phyloP scores from a whole-genome alignment of 2,113 vertebrate species.

The Eclectus roratus region DNA sequence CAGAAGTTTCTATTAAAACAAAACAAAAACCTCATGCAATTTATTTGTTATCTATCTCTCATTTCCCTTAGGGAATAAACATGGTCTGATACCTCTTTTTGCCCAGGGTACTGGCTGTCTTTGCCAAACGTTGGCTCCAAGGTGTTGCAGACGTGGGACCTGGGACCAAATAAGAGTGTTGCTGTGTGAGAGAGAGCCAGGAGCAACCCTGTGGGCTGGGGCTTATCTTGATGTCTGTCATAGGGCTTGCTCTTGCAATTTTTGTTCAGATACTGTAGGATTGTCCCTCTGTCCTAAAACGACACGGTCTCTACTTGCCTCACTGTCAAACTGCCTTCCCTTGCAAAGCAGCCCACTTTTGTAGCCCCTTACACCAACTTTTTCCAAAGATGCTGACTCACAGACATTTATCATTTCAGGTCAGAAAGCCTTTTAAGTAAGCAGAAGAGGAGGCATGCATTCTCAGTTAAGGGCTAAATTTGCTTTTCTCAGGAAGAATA shows the following conservation, averaged over 20 bases:
- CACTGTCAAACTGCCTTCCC: neutral
- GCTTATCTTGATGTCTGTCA: neutral
- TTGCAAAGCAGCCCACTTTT: neutral
- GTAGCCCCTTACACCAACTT: neutral
- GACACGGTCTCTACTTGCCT: neutral
- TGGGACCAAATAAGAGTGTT: rapidly evolving
- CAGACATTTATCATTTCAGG: neutral
- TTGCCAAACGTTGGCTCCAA: neutral
- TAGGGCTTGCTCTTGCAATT: neutral
- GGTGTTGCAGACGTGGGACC: rapidly evolving
- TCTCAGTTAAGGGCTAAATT: constrained; percentile 4
- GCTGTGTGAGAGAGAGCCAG: rapidly evolving
- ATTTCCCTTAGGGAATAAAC: neutral
- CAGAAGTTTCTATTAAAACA: neutral
- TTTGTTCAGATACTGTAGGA: neutral
- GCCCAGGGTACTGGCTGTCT: neutral
- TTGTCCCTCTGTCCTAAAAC: neutral
- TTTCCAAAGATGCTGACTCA: neutral
- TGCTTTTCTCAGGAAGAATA: constrained; percentile 5
- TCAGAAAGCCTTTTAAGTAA: neutral
- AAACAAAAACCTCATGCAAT: neutral
- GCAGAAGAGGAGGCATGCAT: neutral
- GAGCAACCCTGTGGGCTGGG: neutral
- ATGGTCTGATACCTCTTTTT: rapidly evolving
- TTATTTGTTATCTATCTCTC: neutral